Evolutionary conservation across 2,113 vertebrate genomes (phyloP), one percentile per base, ranked within the genome.

Genomic region (Limnothrissa miodon): DNA sequence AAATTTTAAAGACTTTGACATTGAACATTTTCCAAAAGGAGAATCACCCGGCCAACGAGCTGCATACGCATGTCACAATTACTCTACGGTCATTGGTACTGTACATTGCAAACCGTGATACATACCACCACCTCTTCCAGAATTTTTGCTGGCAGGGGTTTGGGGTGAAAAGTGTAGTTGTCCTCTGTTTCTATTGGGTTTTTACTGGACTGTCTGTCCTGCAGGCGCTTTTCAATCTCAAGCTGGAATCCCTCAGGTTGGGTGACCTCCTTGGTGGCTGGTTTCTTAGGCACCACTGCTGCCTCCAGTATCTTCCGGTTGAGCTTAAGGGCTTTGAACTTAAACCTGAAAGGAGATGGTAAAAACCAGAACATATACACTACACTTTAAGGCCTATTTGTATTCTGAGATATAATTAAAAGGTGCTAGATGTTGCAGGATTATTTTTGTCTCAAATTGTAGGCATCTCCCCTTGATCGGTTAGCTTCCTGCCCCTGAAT

Each of bases 171-270:
- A 7, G 90, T 89, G 0, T 94, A 92, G 44, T 86, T 92, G 44
- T 86, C 93, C 17, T 96, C 95, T 0, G 89, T 90, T 4, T 95
- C 95, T 23, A 91, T 87, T 1, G 90, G 90, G 85, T 95, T 96
- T 91, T 95, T 97, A 80, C 33, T 53, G 17, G 86, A 53, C 82
- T 95, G 95, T 2, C 97, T 93, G 0, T 96, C 96, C 78, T 95
- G 96, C 45, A 98, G 93, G 79, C 98, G 92, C 39, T 96, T 97
- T 13, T 99, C 97, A 78, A 96, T 95, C 90, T 98, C 97, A 85
- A 99, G 66, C 51, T 97, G 90, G 78, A 99, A 98, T 36, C 94
- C 94, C 11, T 98, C 48, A 0, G 97, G 94, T 1, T 96, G 93
- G 0, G 97, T 99, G 70, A 93, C 90, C 4, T 95, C 95, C 85